Evolutionary conservation across 2,113 vertebrate species (phyloP), one percentile per base, ranked within the genome.

Genomic region (Trematocara marginatum): DNA sequence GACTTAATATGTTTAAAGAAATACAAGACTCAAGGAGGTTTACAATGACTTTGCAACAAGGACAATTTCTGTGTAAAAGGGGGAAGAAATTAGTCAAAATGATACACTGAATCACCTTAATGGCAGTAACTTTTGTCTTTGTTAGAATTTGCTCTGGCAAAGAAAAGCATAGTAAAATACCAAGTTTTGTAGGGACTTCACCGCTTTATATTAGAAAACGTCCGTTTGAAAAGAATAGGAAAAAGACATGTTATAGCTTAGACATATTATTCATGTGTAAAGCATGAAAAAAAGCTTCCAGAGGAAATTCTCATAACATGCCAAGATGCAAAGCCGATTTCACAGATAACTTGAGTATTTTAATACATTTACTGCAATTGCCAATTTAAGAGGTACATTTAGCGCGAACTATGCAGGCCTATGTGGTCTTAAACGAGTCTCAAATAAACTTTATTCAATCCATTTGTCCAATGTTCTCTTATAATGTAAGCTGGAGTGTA

Each of bases 241-340:
- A 87, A 64, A 78, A 40, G 47, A 42, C 57, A 42, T 12, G 56
- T 78, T 34, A 80, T 16, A 78, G 11, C n/a, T 4, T 11, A 84
- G 4, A 8, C 35, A 64, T 34, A 51, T 74, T 64, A 38, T 20
- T 42, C 20, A 54, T 7, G 5, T 61, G n/a, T 59, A 56, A 79
- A 35, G 18, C 80, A 54, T 59, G 6, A 66, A 42, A 85, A 85
- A 84, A 86, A 52, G 53, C 54, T 81, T 87, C 93, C 94, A 95
- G 90, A 95, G 92, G 80, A 95, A 94, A 95, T 94, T 89, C 89
- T 79, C 9, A 83, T 82, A 81, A 92, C 78, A 90, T 92, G 90
- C 83, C 64, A 94, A 92, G 87, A 96, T 93, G 93, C 93, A 94
- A 93, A 90, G 82, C 51, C 87, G 78, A 85, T 64, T 74, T 84